Conservation (phyloP, 2,113 vertebrate genomes). For the Hystrix cristata region DNA sequence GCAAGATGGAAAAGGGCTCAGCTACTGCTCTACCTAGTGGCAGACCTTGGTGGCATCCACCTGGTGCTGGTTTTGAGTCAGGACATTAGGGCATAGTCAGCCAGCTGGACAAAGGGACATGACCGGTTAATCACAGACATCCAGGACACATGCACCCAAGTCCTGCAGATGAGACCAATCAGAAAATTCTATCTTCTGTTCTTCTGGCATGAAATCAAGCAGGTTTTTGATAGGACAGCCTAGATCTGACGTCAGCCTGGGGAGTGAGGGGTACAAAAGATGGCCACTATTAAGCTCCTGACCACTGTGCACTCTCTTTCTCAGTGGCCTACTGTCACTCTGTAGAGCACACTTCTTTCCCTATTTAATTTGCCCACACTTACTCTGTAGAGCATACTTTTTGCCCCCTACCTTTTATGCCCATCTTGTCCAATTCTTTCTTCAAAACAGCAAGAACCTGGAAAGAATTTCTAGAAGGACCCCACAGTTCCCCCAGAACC, state of each 20-base stretch:
- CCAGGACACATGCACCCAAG: background rate
- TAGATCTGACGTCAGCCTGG: background rate
- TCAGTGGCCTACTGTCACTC: background rate
- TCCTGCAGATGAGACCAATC: background rate
- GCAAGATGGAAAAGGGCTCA: background rate
- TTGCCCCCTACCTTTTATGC: background rate
- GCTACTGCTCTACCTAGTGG: background rate
- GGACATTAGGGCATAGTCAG: background rate
- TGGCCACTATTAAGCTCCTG: background rate
- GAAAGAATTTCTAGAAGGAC: background rate
- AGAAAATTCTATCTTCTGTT: background rate
- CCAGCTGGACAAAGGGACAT: background rate
- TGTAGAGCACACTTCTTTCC: background rate
- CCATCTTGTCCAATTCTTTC: background rate
- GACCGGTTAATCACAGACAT: background rate
- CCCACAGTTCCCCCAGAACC: background rate
- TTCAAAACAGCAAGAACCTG: background rate
- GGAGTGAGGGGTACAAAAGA: background rate
- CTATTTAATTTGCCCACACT: background rate
- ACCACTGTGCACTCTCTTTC: background rate
- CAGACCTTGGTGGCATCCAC: background rate
- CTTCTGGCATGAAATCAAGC: background rate
- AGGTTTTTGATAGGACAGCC: background rate
- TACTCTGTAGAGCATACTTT: background rate
- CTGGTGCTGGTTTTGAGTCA: background rate